phyloP scores from a whole-genome alignment of 2,113 vertebrate species.

The Phrynosoma blainvillii region DNA sequence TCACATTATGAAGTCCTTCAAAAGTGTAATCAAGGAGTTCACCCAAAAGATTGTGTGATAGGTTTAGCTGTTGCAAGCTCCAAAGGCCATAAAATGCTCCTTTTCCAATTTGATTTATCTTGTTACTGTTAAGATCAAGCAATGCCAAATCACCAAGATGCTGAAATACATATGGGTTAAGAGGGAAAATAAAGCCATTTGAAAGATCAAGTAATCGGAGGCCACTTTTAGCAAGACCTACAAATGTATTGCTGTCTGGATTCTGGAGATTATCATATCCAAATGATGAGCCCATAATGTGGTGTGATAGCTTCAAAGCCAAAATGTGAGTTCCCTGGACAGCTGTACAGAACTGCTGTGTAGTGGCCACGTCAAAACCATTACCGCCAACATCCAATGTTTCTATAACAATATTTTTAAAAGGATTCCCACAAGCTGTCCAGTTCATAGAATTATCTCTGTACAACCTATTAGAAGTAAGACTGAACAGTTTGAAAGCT shows the following conservation, averaged over 20 bases:
- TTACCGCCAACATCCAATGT: constrained; percentile 74
- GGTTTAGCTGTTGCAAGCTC: constrained; percentile 77
- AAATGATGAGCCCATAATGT: constrained; percentile 78
- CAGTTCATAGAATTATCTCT: constrained; percentile 48
- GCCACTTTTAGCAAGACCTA: constrained; percentile 75
- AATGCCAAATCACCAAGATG: constrained; percentile 62
- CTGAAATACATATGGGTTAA: constrained; percentile 75
- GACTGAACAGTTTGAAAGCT: constrained; percentile 70
- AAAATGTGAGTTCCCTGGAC: constrained; percentile 78
- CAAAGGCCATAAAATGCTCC: constrained; percentile 81
- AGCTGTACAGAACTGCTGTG: constrained; percentile 69
- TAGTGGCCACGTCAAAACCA: constrained; percentile 57
- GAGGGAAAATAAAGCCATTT: constrained; percentile 73
- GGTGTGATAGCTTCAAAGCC: constrained; percentile 59
- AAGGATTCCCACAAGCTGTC: constrained; percentile 83
- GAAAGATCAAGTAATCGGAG: constrained; percentile 78
- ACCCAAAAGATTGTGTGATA: constrained; percentile 86
- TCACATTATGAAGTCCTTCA: constrained; percentile 67
- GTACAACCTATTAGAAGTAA: constrained; percentile 63
- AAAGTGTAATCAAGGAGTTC: constrained; percentile 80
- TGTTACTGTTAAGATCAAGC: constrained; percentile 81
- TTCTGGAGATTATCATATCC: constrained; percentile 78
- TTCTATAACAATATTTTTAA: constrained; percentile 76
- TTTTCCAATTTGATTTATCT: constrained; percentile 80
- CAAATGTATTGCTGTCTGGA: constrained; percentile 83